Percentiles rank a stretch among this genome's conserved stretches.
These are phyloP conservation scores for Lipophrys pholis DNA, from an alignment of 2,113 vertebrate species.

Conservation along the genomic window DNA sequence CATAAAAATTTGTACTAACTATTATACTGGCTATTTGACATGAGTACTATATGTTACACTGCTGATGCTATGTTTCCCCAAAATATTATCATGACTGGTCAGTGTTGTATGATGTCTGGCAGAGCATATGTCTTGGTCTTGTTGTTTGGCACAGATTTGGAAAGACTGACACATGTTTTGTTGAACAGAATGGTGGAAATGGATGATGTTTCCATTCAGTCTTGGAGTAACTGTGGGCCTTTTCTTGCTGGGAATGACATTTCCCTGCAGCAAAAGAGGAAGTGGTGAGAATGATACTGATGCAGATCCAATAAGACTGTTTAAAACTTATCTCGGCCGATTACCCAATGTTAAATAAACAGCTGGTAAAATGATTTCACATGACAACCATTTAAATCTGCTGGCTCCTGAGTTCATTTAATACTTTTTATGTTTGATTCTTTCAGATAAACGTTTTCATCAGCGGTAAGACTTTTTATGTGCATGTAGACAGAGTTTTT, in stretches of 20 bases:
- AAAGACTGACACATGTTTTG: slow-evolving; percentile 10
- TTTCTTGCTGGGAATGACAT: not conserved
- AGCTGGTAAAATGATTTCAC: not conserved
- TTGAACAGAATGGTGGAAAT: not conserved
- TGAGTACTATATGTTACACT: too few species aligned
- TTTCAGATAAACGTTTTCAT: not conserved
- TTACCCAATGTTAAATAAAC: too few species aligned
- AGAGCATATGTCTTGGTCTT: not conserved
- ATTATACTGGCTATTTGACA: too few species aligned
- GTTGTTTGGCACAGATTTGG: not conserved
- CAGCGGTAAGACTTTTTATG: not conserved
- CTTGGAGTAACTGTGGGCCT: slow-evolving; percentile 26
- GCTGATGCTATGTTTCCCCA: too few species aligned
- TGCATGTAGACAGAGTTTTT: too few species aligned
- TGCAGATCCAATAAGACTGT: not conserved
- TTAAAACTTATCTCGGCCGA: too few species aligned
- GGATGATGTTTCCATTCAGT: not conserved
- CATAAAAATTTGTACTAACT: too few species aligned
- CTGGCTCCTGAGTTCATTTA: not conserved
- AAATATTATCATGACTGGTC: too few species aligned
- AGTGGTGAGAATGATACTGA: slow-evolving; percentile 4
- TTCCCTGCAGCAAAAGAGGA: slow-evolving; percentile 15
- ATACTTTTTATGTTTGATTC: not conserved
- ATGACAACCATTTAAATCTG: not conserved
- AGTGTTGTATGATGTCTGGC: too few species aligned